A percentile compares a stretch with the other conserved stretches of the same genome.
Evolutionary conservation across 2,797 vertebrate genomes (phyloP).

Genomic region (Mionectes olivaceus): DNA sequence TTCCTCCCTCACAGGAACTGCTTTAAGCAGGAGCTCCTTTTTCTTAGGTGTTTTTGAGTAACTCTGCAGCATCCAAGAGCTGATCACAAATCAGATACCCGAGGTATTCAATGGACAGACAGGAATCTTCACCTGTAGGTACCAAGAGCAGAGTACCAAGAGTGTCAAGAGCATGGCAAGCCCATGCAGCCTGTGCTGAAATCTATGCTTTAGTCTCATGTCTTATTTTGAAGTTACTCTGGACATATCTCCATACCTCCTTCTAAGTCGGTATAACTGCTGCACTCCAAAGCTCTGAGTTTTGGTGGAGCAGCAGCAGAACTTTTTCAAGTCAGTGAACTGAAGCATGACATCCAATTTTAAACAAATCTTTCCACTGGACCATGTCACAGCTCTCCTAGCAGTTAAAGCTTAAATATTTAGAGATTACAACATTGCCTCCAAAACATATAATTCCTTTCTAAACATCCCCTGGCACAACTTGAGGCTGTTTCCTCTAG

Average conservation of each 20-base stretch:
- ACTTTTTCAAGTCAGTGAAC: background rate
- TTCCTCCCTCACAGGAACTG: slow-evolving; percentile 2
- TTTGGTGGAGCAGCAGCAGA: background rate
- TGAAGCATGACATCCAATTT: background rate
- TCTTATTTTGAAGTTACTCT: background rate
- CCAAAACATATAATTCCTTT: background rate
- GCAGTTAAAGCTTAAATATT: background rate
- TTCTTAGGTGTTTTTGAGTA: background rate
- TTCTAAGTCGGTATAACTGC: background rate
- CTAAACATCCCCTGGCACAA: background rate
- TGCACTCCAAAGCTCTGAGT: background rate
- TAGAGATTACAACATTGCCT: background rate
- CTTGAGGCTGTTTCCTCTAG: too few relatives aligned
- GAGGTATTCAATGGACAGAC: background rate
- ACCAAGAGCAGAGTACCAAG: background rate
- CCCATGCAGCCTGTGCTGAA: background rate
- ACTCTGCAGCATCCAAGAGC: background rate
- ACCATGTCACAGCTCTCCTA: background rate
- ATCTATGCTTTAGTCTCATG: background rate
- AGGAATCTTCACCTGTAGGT: background rate
- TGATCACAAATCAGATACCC: background rate
- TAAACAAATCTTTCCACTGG: background rate
- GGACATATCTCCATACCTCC: too few relatives aligned
- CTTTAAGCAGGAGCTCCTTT: background rate
- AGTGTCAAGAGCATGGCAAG: background rate